Conservation (phyloP, 92 coral and sea anemone species). For the Epizoanthus scotinus region DNA sequence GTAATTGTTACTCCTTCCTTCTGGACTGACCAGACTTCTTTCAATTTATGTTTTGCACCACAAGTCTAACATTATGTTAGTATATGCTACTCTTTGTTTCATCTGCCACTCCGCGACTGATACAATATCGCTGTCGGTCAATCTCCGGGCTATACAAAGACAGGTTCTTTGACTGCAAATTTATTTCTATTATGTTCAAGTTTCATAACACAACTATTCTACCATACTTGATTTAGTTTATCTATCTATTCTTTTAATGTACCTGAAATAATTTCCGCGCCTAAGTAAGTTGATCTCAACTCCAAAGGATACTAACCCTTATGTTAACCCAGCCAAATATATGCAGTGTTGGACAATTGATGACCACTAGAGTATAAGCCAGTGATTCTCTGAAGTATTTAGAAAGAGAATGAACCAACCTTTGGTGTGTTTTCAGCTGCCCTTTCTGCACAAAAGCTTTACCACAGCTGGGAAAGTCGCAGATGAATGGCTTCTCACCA, state of each 20-base stretch:
- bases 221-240: background rate
- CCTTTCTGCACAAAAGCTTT: conserved; percentile 69
- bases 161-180: conserved; percentile 18
- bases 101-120: background rate
- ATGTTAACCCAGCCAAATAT: background rate
- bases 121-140: conserved; percentile 22
- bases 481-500: conserved; percentile 59
- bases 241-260: background rate
- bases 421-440: conserved; percentile 63
- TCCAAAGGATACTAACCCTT: background rate
- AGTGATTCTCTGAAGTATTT: background rate
- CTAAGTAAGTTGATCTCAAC: background rate
- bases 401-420: conserved; percentile 8
- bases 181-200: background rate
- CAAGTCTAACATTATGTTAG: too few species aligned
- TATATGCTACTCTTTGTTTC: background rate
- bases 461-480: conserved; percentile 62
- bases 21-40: too few species aligned
- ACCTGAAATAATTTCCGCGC: background rate
- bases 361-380: background rate
- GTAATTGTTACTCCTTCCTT: too few species aligned
- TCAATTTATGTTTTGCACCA: too few species aligned
- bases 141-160: background rate
- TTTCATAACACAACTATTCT: background rate
- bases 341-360: background rate